Evolutionary conservation across 1,140 invertebrate species (phyloP).

Genomic region (Homarus americanus): DNA sequence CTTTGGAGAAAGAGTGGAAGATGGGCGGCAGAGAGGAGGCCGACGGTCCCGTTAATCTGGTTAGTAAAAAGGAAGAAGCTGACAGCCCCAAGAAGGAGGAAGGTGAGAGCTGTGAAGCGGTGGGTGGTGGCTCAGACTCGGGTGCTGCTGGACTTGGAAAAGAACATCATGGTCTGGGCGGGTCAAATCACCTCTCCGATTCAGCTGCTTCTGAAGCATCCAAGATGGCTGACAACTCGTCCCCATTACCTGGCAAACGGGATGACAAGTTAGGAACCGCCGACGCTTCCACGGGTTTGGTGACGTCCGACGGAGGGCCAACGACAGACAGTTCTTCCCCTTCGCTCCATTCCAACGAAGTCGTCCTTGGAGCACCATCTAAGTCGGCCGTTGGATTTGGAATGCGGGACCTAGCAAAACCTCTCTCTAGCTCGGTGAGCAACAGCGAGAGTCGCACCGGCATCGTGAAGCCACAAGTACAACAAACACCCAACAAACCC

Average conservation of each 20-base stretch:
- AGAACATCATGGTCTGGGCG: background rate
- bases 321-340: background rate
- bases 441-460: conserved; percentile 37
- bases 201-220: background rate
- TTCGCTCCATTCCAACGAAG: conserved; percentile 27
- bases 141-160: background rate
- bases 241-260: conserved; percentile 1
- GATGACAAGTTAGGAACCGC: background rate
- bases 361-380: conserved; percentile 40
- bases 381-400: conserved; percentile 46
- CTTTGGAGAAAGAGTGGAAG: background rate
- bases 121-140: background rate
- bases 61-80: background rate
- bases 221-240: background rate
- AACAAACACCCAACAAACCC: conserved; percentile 25
- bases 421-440: conserved; percentile 1
- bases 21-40: background rate
- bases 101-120: background rate
- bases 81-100: background rate
- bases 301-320: background rate
- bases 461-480: conserved; percentile 52
- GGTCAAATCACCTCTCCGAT: background rate
- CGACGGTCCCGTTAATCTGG: background rate
- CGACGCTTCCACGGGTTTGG: background rate
- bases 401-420: conserved; percentile 38